Conservation (phyloP, 2,113 vertebrate species). For the Vulpes ferrilata region DNA sequence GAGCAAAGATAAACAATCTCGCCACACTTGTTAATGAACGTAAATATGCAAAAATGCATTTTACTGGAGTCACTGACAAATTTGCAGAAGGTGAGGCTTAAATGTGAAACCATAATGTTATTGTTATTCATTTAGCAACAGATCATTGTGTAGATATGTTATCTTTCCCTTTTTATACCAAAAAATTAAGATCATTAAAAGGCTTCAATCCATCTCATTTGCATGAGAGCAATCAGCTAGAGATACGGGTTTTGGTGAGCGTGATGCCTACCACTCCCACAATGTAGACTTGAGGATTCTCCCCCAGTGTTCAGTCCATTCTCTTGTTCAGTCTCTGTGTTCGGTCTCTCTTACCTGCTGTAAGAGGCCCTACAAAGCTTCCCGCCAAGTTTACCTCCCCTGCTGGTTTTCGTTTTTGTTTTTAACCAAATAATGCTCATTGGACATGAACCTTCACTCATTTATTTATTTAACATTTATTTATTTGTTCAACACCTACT, state of each 20-base stretch:
- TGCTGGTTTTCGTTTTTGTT: not conserved
- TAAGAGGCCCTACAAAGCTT: not conserved
- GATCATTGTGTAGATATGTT: not conserved
- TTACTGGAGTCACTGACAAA: constrained; percentile 23
- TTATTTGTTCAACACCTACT: not conserved
- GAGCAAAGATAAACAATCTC: not conserved
- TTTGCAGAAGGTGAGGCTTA: not conserved
- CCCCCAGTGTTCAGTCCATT: not conserved
- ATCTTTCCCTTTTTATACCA: not conserved
- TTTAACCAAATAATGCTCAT: constrained; percentile 3
- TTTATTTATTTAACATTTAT: not conserved
- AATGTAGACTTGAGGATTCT: not conserved
- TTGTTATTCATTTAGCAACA: constrained; percentile 25
- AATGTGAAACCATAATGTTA: not conserved
- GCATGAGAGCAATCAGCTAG: not conserved
- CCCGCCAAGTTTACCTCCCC: not conserved
- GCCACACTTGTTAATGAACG: not conserved
- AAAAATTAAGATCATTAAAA: constrained; percentile 22
- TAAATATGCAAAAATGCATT: constrained; percentile 45
- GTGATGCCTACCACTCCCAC: not conserved
- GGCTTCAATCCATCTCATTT: not conserved
- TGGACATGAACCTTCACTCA: not conserved
- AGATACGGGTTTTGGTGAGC: not conserved
- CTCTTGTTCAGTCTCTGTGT: not conserved
- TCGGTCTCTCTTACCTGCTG: not conserved